Conservation (phyloP, 2,888 invertebrate genomes). For the Drosophila fungiperda region DNA sequence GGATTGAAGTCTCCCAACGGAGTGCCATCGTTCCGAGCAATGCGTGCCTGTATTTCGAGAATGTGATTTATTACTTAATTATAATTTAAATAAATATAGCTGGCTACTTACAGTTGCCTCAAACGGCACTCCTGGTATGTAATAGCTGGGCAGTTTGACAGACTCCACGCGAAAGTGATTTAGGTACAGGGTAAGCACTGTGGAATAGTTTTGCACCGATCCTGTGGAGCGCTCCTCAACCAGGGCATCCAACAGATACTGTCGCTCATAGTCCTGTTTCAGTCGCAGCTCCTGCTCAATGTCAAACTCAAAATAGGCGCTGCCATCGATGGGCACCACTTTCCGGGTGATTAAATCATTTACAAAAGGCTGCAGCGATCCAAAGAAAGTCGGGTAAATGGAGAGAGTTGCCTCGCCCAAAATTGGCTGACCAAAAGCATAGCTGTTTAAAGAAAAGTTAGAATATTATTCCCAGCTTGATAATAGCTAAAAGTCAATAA, state of each 20-base stretch:
- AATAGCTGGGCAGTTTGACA: constrained; percentile 94
- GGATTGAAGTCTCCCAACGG: constrained; percentile 88
- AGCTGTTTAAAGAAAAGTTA: constrained; percentile 53
- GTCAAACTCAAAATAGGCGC: constrained; percentile 91
- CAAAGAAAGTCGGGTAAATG: constrained; percentile 91
- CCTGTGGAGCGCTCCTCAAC: constrained; percentile 95
- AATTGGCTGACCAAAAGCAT: constrained; percentile 90
- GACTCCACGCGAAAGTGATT: constrained; percentile 92
- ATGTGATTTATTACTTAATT: background rate
- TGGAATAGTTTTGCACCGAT: constrained; percentile 93
- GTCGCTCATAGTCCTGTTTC: constrained; percentile 91
- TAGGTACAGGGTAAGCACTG: constrained; percentile 91
- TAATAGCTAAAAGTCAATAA: background rate
- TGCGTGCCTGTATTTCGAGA: constrained; percentile 87
- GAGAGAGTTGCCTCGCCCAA: constrained; percentile 94
- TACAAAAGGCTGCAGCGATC: constrained; percentile 84
- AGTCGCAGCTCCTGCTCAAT: constrained; percentile 91
- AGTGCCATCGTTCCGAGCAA: constrained; percentile 90
- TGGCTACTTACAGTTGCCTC: constrained; percentile 80
- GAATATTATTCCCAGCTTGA: background rate
- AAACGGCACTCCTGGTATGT: constrained; percentile 95
- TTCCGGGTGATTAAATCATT: constrained; percentile 88
- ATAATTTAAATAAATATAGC: background rate
- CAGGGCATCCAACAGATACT: constrained; percentile 94
- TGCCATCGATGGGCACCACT: constrained; percentile 89